A percentile compares a stretch with the other conserved stretches of the same genome.
phyloP scores from a whole-genome alignment of 2,797 vertebrate species.

The Xenops minutus region DNA sequence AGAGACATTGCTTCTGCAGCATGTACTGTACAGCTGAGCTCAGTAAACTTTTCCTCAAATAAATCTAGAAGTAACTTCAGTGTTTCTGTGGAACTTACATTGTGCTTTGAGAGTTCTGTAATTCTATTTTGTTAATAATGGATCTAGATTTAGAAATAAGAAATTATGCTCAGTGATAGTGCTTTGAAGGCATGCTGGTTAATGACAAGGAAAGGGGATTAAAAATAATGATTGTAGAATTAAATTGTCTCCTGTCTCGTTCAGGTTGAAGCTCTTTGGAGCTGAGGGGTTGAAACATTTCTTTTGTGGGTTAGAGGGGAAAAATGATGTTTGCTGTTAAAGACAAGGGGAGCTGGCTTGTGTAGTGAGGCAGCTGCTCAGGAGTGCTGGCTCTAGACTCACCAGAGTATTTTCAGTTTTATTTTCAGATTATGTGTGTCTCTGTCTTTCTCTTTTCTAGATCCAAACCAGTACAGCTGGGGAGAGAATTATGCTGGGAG shows the following conservation, averaged over 20 bases:
- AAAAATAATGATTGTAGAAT: background rate
- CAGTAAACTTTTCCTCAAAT: background rate
- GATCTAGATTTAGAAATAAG: background rate
- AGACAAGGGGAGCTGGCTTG: background rate
- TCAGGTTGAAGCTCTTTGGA: background rate
- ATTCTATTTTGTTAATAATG: background rate
- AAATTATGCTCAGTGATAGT: background rate
- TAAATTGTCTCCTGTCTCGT: background rate
- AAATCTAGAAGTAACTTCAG: background rate
- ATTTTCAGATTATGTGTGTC: constrained; percentile 49
- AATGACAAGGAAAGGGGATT: background rate
- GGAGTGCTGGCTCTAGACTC: background rate
- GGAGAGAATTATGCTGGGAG: constrained; percentile 98
- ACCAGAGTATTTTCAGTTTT: constrained; percentile 2
- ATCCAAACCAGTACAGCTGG: constrained; percentile 99
- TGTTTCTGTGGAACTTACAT: background rate
- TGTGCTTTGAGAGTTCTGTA: background rate
- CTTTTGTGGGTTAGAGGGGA: background rate
- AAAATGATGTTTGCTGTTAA: background rate
- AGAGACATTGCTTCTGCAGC: background rate
- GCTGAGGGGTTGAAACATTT: background rate
- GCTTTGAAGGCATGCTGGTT: background rate
- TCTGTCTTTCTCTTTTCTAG: constrained; percentile 72
- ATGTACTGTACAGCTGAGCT: background rate
- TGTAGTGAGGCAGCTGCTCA: constrained; percentile 2